These are phyloP conservation scores for Bugulina stolonifera DNA, from an alignment of 2,888 invertebrate species.

Conservation along the genomic window DNA sequence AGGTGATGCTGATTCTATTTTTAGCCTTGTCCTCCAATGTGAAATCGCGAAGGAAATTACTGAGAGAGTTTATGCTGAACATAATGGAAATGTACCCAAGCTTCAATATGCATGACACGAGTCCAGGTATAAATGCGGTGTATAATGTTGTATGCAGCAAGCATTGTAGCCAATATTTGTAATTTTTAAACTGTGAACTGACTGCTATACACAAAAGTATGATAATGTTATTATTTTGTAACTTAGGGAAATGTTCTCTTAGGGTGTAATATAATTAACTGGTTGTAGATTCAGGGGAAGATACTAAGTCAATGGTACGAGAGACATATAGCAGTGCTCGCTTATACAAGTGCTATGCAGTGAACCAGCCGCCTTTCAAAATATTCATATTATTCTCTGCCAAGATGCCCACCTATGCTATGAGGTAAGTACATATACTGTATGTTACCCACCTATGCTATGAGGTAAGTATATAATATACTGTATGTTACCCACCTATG, in stretches of 20 bases:
- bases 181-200: too few relatives aligned
- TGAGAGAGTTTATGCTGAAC: background rate
- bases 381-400: constrained; percentile 39
- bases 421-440: constrained; percentile 37
- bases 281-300: background rate
- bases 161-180: too few relatives aligned
- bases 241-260: too few relatives aligned
- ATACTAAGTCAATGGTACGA: constrained; percentile 12
- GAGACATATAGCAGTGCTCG: constrained; percentile 45
- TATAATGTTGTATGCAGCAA: too few relatives aligned
- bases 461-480: background rate
- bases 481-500: constrained; percentile 41
- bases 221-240: too few relatives aligned
- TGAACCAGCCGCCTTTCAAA: constrained; percentile 37
- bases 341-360: constrained; percentile 45
- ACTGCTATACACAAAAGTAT: too few relatives aligned
- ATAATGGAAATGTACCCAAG: constrained; percentile 7
- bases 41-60: background rate
- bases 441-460: background rate
- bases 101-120: background rate
- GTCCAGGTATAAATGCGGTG: too few relatives aligned
- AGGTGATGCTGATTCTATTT: too few relatives aligned
- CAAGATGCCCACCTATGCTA: constrained; percentile 45
- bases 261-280: too few relatives aligned
- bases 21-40: constrained; percentile 5